Evolutionary conservation across 2,888 invertebrate species (phyloP).

Genomic region (Thalpophila matura): DNA sequence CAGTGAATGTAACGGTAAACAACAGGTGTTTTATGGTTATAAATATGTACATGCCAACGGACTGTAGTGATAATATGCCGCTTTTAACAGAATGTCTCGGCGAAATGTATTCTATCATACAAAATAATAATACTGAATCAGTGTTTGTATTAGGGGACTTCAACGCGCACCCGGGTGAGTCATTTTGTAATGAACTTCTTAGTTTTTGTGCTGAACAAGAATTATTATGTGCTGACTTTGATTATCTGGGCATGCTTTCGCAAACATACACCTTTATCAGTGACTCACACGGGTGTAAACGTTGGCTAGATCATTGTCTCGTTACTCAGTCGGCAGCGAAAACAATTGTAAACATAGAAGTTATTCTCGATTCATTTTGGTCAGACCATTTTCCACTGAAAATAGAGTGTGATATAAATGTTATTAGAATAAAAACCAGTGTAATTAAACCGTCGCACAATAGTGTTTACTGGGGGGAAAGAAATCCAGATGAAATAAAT

Average conservation of each 20-base stretch:
- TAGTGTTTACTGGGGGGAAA: not conserved
- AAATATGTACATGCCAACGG: not conserved
- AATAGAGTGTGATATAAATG: not conserved
- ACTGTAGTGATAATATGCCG: not conserved
- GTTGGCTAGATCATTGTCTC: conserved; percentile 21
- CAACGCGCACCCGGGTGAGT: too few relatives aligned
- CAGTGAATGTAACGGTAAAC: not conserved
- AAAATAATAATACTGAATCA: not conserved
- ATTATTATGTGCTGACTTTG: too few relatives aligned
- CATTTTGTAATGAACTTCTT: not conserved
- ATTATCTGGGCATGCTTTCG: too few relatives aligned
- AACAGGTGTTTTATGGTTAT: not conserved
- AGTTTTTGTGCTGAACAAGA: too few relatives aligned
- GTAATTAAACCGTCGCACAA: not conserved
- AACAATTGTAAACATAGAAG: not conserved
- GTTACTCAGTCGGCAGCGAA: not conserved
- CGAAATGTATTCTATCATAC: not conserved
- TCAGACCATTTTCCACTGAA: conserved; percentile 18
- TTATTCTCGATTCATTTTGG: not conserved
- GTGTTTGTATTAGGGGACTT: too few relatives aligned
- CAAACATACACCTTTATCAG: not conserved
- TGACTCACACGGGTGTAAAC: conserved; percentile 14
- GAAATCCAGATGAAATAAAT: not conserved
- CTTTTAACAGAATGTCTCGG: not conserved
- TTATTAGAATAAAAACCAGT: not conserved